Evolutionary conservation across 2,113 vertebrate genomes (phyloP).

Genomic region (Aramus guarauna): DNA sequence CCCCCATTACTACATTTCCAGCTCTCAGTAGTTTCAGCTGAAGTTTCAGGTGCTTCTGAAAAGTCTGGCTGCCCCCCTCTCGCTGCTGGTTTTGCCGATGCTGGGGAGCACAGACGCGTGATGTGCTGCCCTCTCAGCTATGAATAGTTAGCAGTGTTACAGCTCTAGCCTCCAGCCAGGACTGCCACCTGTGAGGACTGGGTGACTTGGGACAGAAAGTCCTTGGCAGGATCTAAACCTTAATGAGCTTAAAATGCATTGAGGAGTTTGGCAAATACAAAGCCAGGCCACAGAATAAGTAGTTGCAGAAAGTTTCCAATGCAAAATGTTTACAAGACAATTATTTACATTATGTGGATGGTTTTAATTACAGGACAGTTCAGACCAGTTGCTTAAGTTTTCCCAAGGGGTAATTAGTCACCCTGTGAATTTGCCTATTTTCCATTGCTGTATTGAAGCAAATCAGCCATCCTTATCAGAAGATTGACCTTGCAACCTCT

Average conservation of each 20-base stretch:
- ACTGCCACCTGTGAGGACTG: conserved; percentile 53
- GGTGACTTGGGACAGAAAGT: conserved; percentile 51
- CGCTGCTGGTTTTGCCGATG: not conserved
- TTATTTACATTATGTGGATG: conserved; percentile 61
- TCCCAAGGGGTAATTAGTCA: not conserved
- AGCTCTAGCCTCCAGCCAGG: conserved; percentile 3
- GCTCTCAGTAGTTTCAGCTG: not conserved
- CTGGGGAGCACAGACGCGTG: not conserved
- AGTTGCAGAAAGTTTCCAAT: conserved; percentile 44
- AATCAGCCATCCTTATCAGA: conserved; percentile 3
- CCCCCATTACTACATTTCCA: not conserved
- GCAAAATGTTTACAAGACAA: conserved; percentile 24
- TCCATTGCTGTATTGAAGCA: conserved; percentile 9
- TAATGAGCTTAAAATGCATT: conserved; percentile 44
- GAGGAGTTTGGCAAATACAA: conserved; percentile 18
- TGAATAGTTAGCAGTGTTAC: not conserved
- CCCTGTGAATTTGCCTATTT: conserved; percentile 7
- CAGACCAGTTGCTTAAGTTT: conserved; percentile 38
- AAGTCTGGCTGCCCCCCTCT: not conserved
- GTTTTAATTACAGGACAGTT: conserved; percentile 54
- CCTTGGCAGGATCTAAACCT: conserved; percentile 56
- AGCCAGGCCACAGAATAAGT: conserved; percentile 33
- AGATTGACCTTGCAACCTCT: not conserved
- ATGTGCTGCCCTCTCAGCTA: not conserved
- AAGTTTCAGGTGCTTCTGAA: not conserved